phyloP scores from a whole-genome alignment of 2,113 vertebrate species.

The Mobula birostris region DNA sequence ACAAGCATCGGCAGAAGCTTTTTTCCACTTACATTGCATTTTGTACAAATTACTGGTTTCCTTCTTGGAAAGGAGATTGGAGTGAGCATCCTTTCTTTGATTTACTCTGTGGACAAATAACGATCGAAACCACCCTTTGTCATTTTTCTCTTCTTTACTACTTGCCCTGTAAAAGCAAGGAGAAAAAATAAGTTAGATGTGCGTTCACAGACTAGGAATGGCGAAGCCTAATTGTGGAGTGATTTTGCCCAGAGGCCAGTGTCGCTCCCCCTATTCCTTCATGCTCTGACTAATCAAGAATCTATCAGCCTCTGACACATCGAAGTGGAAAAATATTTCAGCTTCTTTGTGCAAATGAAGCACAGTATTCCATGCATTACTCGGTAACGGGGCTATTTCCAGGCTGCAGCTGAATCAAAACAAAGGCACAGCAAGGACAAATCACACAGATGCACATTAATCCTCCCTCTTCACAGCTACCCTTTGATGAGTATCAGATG shows the following conservation, averaged over 20 bases:
- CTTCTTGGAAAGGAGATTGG: constrained; percentile 89
- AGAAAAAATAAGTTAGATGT: not conserved
- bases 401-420: not conserved
- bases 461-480: not conserved
- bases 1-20: not conserved
- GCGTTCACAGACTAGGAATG: not conserved
- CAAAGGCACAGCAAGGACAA: not conserved
- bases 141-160: constrained; percentile 61
- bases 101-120: constrained; percentile 87
- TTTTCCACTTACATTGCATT: constrained; percentile 75
- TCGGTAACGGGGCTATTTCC: not conserved
- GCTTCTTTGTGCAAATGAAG: not conserved
- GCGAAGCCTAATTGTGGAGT: not conserved
- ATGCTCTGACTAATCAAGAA: too few relatives aligned
- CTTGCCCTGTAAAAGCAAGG: constrained; percentile 56
- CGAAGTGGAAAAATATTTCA: constrained; percentile 12
- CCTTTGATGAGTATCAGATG: too few relatives aligned
- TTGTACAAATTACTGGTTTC: constrained; percentile 92
- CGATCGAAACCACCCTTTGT: constrained; percentile 85
- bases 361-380: not conserved
- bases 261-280: too few relatives aligned
- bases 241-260: not conserved
- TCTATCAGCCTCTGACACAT: not conserved
- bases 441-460: not conserved
- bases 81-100: constrained; percentile 88